Base-by-base conservation (phyloP, 2,888 invertebrate genomes). In the Chrysolina haemoptera region DNA sequence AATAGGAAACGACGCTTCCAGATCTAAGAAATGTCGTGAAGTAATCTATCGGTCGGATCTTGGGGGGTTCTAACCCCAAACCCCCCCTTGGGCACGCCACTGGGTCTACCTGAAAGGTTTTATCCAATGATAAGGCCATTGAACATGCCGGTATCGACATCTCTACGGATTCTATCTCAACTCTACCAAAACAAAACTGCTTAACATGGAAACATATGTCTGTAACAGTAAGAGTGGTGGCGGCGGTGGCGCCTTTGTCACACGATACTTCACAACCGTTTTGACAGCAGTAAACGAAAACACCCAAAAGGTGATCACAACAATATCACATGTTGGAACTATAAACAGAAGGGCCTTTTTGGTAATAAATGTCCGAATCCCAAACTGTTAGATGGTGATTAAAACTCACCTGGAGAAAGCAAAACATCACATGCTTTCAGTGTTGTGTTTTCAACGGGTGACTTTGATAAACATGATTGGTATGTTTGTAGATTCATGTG, bases 111-210 rank as follows among this genome's bases (percentile, higher is more conserved):
- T 59, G 82, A 82, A 41, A 77, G 71, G 55, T 81, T 69, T 59
- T 48, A 55, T 40, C 78, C 79, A 48, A 79, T 79, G 80, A 80
- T 81, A 46, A 82, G 77, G 82, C 77, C 12, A 79, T 82, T 14
- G 81, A 83, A 68, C 78, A 81, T 77, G 77, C 79, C 1, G 81
- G 80, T 8, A 78, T 81, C 1, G 41, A 20, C 14, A 81, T 82
- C 14, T 81, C 78, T 8, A 62, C 78, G 4, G 82, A 83, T 69
- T 16, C 76, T 10, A 82, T 82, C 8, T 83, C 82, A 69, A 77
- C 79, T 16, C 76, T 10, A 82, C 82, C 8, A 84, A 83, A 69
- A 77, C 79, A 10, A 84, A 83, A 70, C 73, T 83, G 20, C 62
- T 81, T 40, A 78, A 81, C 63, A 79, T 81, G 80, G 50, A 14